A percentile compares a stretch with the other conserved stretches of the same genome.
Evolutionary conservation across 2,797 vertebrate species (phyloP).

Genomic region (Gadopsis marmoratus): DNA sequence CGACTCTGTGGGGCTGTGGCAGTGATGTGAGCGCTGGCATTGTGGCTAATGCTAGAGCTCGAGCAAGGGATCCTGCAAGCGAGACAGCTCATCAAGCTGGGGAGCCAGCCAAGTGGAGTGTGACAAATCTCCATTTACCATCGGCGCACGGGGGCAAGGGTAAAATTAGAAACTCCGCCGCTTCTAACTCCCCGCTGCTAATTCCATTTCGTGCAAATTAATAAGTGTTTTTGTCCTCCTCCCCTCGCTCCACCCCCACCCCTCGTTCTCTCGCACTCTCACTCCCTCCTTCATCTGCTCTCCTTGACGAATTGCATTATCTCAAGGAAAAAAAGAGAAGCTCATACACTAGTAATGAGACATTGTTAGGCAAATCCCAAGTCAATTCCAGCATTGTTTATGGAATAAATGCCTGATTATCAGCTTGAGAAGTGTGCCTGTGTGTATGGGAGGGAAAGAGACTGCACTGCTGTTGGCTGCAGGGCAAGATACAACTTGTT

Average conservation of each 20-base stretch:
- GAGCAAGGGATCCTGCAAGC: conserved; percentile 71
- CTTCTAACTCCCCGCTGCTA: conserved; percentile 85
- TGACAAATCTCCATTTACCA: conserved; percentile 90
- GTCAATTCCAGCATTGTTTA: conserved; percentile 84
- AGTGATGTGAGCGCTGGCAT: conserved; percentile 70
- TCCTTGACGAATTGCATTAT: conserved; percentile 86
- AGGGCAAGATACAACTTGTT: conserved; percentile 76
- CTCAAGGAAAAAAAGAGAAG: conserved; percentile 75
- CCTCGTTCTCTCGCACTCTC: conserved; percentile 57
- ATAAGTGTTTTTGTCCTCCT: conserved; percentile 85
- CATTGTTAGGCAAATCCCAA: conserved; percentile 88
- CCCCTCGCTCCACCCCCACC: conserved; percentile 64
- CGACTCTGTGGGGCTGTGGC: conserved; percentile 60
- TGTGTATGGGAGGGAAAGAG: conserved; percentile 45
- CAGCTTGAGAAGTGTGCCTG: conserved; percentile 74
- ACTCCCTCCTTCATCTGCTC: conserved; percentile 74
- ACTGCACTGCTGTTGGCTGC: conserved; percentile 65
- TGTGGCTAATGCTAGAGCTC: conserved; percentile 70
- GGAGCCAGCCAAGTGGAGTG: conserved; percentile 87
- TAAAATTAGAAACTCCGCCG: conserved; percentile 87
- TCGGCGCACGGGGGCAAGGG: conserved; percentile 82
- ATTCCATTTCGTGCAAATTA: conserved; percentile 90
- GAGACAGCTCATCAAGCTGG: conserved; percentile 84
- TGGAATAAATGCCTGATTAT: conserved; percentile 87
- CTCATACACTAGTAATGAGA: conserved; percentile 85